phyloP scores from a whole-genome alignment of 2,888 invertebrate species.

The Paralinhomoeus sp. region DNA sequence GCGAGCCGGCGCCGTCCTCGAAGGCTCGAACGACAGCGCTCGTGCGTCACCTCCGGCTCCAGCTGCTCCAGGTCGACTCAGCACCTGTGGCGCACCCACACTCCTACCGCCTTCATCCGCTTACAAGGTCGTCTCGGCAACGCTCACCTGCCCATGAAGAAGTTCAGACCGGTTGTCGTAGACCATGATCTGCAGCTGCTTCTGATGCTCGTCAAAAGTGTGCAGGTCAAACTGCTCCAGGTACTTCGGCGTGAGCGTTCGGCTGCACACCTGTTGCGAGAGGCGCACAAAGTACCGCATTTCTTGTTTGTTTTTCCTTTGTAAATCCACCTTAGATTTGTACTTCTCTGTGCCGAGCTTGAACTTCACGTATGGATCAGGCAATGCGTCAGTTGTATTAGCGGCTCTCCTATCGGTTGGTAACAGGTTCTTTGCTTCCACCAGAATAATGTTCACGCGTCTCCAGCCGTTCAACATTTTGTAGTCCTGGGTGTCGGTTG shows the following conservation, averaged over 20 bases:
- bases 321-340: slow-evolving; percentile 49
- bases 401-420: slow-evolving; percentile 55
- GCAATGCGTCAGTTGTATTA: slow-evolving; percentile 4
- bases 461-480: slow-evolving; percentile 90
- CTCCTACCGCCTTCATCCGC: no score
- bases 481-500: slow-evolving; percentile 30
- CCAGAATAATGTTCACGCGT: slow-evolving; percentile 89
- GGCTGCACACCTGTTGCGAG: slow-evolving; percentile 35
- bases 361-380: slow-evolving; percentile 68
- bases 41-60: slow-evolving; percentile 71
- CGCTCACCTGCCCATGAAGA: slow-evolving; percentile 3
- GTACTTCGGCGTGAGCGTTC: slow-evolving; percentile 70
- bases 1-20: slow-evolving; percentile 46
- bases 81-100: slow-evolving; percentile 43
- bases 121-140: no score
- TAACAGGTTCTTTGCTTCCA: slow-evolving; percentile 66
- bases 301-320: not conserved
- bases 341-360: slow-evolving; percentile 89
- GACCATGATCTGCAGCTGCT: slow-evolving; percentile 66
- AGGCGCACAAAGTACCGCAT: not conserved
- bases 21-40: slow-evolving; percentile 63
- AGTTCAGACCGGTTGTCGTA: slow-evolving; percentile 41
- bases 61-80: slow-evolving; percentile 57
- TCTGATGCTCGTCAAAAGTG: slow-evolving; percentile 74
- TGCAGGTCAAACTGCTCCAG: slow-evolving; percentile 90